These are phyloP conservation scores for Triplophysa rosa DNA, from an alignment of 2,113 vertebrate genomes.

Conservation along the genomic window DNA sequence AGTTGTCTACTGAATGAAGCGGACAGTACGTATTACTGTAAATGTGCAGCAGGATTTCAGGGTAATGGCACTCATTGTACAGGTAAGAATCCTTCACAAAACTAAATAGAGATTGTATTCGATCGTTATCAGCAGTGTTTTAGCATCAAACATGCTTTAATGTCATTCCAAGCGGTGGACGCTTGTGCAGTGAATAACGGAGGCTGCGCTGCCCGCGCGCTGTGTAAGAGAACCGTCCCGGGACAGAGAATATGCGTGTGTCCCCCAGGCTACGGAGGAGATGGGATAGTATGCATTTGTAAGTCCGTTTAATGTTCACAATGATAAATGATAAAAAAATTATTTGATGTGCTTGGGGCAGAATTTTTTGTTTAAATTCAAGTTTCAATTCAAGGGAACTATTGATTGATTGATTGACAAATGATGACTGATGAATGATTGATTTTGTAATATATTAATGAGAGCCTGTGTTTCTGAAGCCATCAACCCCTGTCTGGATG, in stretches of 20 bases:
- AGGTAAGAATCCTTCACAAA: conserved; percentile 64
- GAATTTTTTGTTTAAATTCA: background rate
- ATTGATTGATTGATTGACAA: background rate
- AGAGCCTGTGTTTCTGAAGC: conserved; percentile 70
- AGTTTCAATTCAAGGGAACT: background rate
- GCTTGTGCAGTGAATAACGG: conserved; percentile 78
- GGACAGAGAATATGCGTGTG: conserved; percentile 82
- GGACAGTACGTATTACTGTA: conserved; percentile 67
- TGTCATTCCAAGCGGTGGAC: conserved; percentile 72
- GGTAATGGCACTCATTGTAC: conserved; percentile 87
- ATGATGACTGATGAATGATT: background rate
- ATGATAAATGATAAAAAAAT: background rate
- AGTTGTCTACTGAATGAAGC: conserved; percentile 40
- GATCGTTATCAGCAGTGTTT: background rate
- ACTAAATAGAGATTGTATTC: background rate
- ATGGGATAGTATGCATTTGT: conserved; percentile 87
- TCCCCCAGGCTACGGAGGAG: conserved; percentile 75
- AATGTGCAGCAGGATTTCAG: conserved; percentile 84
- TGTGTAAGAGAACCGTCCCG: conserved; percentile 82
- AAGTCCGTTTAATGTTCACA: conserved; percentile 39
- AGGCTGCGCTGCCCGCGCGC: conserved; percentile 81
- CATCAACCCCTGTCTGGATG: conserved; percentile 87
- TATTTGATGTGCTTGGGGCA: background rate
- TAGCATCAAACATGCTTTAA: background rate
- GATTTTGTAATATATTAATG: background rate